Base-by-base conservation (phyloP, 2,888 invertebrate species). In the Lydus trimaculatus region DNA sequence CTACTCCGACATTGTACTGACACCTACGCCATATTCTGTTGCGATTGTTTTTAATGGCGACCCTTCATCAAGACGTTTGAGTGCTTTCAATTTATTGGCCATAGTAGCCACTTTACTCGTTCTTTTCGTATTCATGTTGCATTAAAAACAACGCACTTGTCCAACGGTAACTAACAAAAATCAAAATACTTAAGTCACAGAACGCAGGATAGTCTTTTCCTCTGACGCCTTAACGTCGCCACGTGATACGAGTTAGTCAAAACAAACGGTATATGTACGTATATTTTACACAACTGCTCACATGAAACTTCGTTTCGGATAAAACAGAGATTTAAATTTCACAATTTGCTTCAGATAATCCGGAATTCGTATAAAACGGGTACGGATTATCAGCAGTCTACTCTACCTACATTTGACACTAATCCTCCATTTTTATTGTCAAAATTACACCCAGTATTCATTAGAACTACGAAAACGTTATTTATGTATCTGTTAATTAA, bases 51-150 rank as follows among this genome's bases (percentile, higher is more conserved):
- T 58, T 58, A 58, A 58, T 20, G n/a, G 20, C 58, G 6, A 28
- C 7, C 58, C 58, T 23, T 15, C 28, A 36, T 61, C 61, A n/a
- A 61, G 36, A 36, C 61, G 36, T 2, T 36, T 33, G 8, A 61
- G 15, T 17, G 61, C 23, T 61, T 61, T 39, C 8, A 61, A 61
- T 61, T 61, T 61, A 17, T 61, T 20, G 15, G n/a, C 36, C 36
- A n/a, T 61, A 36, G 61, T 7, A 36, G 36, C 17, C 13, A 61
- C 31, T 15, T 36, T 39, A 15, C 31, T 33, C 23, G 36, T 61
- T 17, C 61, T 15, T 36, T 39, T 61, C 31, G 58, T 13, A 58
- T 31, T 58, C 13, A 17, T 58, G 2, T 31, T 9, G 28, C 5
- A 31, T 58, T 58, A 25, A 20, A 58, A 28, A 33, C 33, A 15